These are phyloP conservation scores for Acleris sparsana DNA, from an alignment of 2,888 invertebrate genomes.

Conservation along the genomic window DNA sequence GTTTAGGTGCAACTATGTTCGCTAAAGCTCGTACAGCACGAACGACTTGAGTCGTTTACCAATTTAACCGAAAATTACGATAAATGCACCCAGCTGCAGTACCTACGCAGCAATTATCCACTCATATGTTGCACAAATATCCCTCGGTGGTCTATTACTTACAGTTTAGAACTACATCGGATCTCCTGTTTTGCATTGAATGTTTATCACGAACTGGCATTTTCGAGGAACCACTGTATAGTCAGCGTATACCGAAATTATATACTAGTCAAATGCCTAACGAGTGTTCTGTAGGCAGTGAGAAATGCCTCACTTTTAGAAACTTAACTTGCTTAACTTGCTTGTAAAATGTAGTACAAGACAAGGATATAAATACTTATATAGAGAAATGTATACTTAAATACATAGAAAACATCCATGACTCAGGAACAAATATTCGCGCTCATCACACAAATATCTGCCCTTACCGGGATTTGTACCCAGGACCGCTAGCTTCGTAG, in stretches of 20 bases:
- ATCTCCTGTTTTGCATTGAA: conserved; percentile 33
- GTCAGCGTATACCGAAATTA: conserved; percentile 27
- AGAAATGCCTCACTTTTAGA: conserved; percentile 6
- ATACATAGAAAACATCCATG: too few species aligned
- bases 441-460: too few species aligned
- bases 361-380: too few species aligned
- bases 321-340: too few species aligned
- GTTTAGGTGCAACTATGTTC: conserved; percentile 60
- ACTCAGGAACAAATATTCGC: too few species aligned
- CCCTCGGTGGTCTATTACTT: conserved; percentile 50
- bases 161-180: conserved; percentile 38
- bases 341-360: too few species aligned
- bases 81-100: conserved; percentile 57
- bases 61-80: conserved; percentile 66
- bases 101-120: conserved; percentile 52
- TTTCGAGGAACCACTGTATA: conserved; percentile 23
- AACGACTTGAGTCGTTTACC: conserved; percentile 61
- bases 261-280: conserved; percentile 23
- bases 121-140: conserved; percentile 60
- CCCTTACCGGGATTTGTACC: too few species aligned
- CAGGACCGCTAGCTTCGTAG: too few species aligned
- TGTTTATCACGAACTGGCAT: conserved; percentile 37
- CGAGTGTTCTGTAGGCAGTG: conserved; percentile 7
- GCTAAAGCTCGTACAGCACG: conserved; percentile 57
- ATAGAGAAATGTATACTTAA: too few species aligned